Evolutionary conservation across 2,113 vertebrate genomes (phyloP), one percentile per base, ranked within the genome.

Genomic region (Oreochromis tanganicae): DNA sequence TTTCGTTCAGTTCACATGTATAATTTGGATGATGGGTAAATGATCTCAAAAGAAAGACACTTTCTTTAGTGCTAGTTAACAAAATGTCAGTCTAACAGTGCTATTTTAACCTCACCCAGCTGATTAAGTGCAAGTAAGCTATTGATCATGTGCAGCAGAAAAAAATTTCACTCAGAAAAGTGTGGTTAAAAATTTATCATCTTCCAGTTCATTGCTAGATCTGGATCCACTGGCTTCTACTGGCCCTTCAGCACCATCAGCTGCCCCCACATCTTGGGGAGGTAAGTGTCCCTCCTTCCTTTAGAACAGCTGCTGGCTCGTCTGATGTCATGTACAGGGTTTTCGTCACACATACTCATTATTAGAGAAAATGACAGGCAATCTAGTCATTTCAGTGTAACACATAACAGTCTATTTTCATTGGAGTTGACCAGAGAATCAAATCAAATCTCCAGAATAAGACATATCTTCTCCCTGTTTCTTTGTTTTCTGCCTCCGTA

Each of bases 141-240:
- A 32, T 32, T 50, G 16, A 0, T 78, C 16, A 13, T 50, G 71
- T 78, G 46, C 16, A 52, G 73, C 46, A 52, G 46, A n/a, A 32
- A 1, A 32, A 1, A n/a, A 1, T 7, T 46, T 73, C 13, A 46
- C 41, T 73, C 41, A 73, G 38, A 73, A 73, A 73, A 29, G 9
- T 78, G 71, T 75, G 6, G 43, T 78, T 78, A 32, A 32, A 48
- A 73, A 41, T 27, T 54, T 54, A 9, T 21, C 16, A 8, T n/a
- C 5, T n/a, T 96, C 90, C 50, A 99, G 97, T 87, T 98, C 99
- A 92, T 97, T 99, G 94, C 95, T 99, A 95, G 99, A 99, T 89
- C 97, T 99, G 92, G 98, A 99, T 86, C 98, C 96, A 3, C 97
- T 95, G 94, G 98, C 95, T 96, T 98, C 94, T 91, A 97, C 92